Evolutionary conservation across 30 jellyfish, hydroid and myxozoan species (phyloP).

Genomic region (Cassiopea xamachana): DNA sequence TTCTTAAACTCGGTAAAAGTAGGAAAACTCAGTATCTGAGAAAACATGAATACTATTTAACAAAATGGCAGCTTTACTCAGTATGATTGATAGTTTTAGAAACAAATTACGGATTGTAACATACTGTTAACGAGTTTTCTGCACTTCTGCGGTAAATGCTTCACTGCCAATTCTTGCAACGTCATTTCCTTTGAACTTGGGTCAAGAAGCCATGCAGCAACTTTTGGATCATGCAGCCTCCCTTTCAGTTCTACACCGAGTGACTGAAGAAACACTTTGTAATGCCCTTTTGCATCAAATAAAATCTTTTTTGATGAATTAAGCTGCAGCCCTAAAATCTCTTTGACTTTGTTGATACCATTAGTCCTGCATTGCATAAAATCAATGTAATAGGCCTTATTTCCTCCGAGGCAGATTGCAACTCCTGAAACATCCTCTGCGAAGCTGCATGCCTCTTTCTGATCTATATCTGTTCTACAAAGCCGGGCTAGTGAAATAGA

Average conservation of each 20-base stretch:
- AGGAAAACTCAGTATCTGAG: too few species aligned
- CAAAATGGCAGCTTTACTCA: background rate
- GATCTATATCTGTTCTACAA: background rate
- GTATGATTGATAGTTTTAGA: background rate
- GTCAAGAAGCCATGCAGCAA: constrained; percentile 95
- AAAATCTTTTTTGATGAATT: constrained; percentile 30
- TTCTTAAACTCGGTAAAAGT: too few species aligned
- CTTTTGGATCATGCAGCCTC: constrained; percentile 82
- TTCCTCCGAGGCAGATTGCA: constrained; percentile 88
- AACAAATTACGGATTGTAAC: background rate
- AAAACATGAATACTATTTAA: too few species aligned
- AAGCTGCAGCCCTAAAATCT: background rate
- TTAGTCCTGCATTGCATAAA: constrained; percentile 1
- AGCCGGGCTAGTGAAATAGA: constrained; percentile 81
- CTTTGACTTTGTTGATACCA: background rate
- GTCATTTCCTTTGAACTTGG: constrained; percentile 77
- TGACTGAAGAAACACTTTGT: constrained; percentile 49
- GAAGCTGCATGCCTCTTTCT: background rate
- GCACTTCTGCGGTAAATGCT: constrained; percentile 61
- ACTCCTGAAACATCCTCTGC: constrained; percentile 67
- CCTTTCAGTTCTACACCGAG: constrained; percentile 52
- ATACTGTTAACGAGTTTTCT: constrained; percentile 63
- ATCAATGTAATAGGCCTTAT: constrained; percentile 73
- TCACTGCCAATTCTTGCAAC: constrained; percentile 63
- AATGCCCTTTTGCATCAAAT: constrained; percentile 83